Percentiles rank a stretch among this genome's conserved stretches.
Evolutionary conservation across 2,797 vertebrate species (phyloP).

Genomic region (Hippocampus kuda): DNA sequence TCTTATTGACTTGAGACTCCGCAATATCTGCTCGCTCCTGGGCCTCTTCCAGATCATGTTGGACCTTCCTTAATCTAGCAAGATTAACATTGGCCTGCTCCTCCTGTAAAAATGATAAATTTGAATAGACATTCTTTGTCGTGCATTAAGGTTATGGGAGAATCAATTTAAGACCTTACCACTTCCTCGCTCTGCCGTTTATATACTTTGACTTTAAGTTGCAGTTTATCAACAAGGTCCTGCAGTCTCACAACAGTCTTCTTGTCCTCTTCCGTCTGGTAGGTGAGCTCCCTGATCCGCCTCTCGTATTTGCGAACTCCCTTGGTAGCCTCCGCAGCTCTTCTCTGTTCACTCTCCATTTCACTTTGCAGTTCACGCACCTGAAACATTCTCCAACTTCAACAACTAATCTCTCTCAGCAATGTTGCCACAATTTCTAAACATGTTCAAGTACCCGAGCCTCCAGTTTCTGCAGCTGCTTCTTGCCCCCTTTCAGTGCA

Average conservation of each 20-base stretch:
- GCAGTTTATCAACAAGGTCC: slow-evolving; percentile 77
- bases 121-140: not conserved
- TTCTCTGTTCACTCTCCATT: slow-evolving; percentile 68
- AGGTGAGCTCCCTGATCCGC: slow-evolving; percentile 38
- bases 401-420: fast-evolving
- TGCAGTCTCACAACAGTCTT: slow-evolving; percentile 77
- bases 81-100: slow-evolving; percentile 32
- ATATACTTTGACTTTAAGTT: slow-evolving; percentile 76
- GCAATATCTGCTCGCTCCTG: slow-evolving; percentile 42
- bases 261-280: slow-evolving; percentile 72
- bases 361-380: slow-evolving; percentile 69
- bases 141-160: not conserved
- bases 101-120: slow-evolving; percentile 22
- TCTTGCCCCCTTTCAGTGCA: slow-evolving; percentile 48
- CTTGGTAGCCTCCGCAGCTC: slow-evolving; percentile 53
- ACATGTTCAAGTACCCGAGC: slow-evolving; percentile 19
- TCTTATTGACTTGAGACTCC: slow-evolving; percentile 45
- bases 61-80: slow-evolving; percentile 38
- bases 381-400: slow-evolving; percentile 34
- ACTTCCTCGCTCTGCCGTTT: slow-evolving; percentile 77
- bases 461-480: slow-evolving; percentile 50
- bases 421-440: not conserved
- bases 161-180: slow-evolving; percentile 55
- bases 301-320: slow-evolving; percentile 41
- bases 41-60: slow-evolving; percentile 48